These are phyloP conservation scores for Malurus elegans DNA, from an alignment of 2,113 vertebrate species.

Conservation along the genomic window DNA sequence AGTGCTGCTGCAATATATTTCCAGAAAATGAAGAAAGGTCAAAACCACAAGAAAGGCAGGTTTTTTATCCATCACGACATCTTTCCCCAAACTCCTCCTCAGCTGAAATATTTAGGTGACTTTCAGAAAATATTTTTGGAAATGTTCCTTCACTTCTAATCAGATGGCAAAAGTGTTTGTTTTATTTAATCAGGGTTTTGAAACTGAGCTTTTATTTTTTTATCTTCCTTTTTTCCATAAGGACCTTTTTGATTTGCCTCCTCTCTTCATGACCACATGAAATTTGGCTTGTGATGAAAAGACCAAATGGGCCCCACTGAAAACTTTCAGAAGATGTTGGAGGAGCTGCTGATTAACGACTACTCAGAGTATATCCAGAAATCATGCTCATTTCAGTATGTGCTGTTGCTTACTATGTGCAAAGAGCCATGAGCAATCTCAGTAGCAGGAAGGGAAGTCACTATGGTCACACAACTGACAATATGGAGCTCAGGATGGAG, in stretches of 20 bases:
- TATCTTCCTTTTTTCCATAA: not conserved
- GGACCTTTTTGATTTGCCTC: slow-evolving; percentile 12
- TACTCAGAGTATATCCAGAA: not conserved
- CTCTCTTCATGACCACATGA: not conserved
- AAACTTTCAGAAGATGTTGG: not conserved
- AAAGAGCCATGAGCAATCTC: not conserved
- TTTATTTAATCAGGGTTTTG: slow-evolving; percentile 3
- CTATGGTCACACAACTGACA: not conserved
- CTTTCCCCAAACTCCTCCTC: not conserved
- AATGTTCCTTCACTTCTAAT: slow-evolving; percentile 14
- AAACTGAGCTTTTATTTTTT: not conserved
- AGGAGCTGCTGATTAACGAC: not conserved
- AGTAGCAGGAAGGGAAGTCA: not conserved
- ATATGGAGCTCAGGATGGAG: not conserved
- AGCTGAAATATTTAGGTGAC: not conserved
- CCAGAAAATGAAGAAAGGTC: not conserved
- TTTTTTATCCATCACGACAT: not conserved
- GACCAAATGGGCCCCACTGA: not conserved
- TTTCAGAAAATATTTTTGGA: slow-evolving; percentile 27
- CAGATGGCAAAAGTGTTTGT: slow-evolving; percentile 23
- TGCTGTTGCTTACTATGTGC: not conserved
- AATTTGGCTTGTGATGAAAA: slow-evolving; percentile 40
- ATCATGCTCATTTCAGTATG: not conserved
- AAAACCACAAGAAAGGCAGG: not conserved
- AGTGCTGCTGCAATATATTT: not conserved